Evolutionary conservation across 1,140 invertebrate species (phyloP).

Genomic region (Cotesia glomerata): DNA sequence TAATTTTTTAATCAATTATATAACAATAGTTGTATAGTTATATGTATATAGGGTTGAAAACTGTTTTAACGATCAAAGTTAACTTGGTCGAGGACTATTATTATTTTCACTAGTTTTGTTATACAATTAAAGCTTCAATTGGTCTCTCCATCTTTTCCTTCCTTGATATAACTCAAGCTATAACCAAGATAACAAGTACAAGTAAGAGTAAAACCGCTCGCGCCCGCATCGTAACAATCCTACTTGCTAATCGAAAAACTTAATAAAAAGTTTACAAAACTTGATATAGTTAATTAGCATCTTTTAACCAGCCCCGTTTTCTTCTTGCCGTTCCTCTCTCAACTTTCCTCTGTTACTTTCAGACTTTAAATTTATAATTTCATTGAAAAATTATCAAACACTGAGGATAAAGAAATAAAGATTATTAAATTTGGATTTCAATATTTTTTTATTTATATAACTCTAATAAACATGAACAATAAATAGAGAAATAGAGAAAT

Average conservation of each 20-base stretch:
- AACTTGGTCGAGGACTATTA: slow-evolving; percentile 47
- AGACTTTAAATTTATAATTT: no score
- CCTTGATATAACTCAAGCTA: slow-evolving; percentile 5
- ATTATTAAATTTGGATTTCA: slow-evolving; percentile 26
- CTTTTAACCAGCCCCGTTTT: slow-evolving; percentile 47
- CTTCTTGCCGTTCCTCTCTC: slow-evolving; percentile 27
- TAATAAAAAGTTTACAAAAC: slow-evolving; percentile 52
- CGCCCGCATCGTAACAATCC: slow-evolving; percentile 54
- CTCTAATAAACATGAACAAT: slow-evolving; percentile 65
- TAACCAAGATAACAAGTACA: slow-evolving; percentile 54
- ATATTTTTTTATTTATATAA: slow-evolving; percentile 51
- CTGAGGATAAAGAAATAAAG: no score
- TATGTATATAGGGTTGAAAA: slow-evolving; percentile 28
- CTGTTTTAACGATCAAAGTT: slow-evolving; percentile 52
- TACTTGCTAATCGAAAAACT: slow-evolving; percentile 62
- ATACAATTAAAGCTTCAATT: slow-evolving; percentile 48
- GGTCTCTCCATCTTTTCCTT: neutral
- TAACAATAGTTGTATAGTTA: neutral
- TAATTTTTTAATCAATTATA: no score
- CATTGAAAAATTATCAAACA: no score
- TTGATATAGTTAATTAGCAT: slow-evolving; percentile 59
- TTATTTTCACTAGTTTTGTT: slow-evolving; percentile 53
- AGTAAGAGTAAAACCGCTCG: slow-evolving; percentile 29
- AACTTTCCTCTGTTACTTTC: no score
- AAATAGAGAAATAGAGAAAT: slow-evolving; percentile 1